A percentile compares a stretch with the other conserved stretches of the same genome.
Evolutionary conservation across 2,797 vertebrate genomes (phyloP).

Genomic region (Leptodactylus fallax): DNA sequence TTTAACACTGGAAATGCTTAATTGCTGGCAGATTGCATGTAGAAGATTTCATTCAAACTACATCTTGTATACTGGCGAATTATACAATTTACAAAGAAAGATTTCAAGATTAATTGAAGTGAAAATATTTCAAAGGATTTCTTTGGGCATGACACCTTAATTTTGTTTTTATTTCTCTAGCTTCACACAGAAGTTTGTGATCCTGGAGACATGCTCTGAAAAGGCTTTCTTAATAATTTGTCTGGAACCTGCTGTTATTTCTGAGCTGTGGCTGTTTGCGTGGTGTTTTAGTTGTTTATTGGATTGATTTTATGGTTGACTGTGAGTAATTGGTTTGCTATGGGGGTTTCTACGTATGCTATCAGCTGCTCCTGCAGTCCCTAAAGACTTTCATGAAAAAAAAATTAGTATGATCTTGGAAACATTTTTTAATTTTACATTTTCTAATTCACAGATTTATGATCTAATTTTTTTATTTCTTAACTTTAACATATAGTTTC

Average conservation of each 20-base stretch:
- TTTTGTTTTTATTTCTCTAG: constrained; percentile 30
- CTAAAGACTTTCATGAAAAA: constrained; percentile 24
- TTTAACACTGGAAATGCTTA: neutral
- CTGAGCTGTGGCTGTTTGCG: constrained; percentile 32
- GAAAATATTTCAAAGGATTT: neutral
- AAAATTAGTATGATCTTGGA: neutral
- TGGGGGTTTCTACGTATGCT: constrained; percentile 45
- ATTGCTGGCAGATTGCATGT: neutral
- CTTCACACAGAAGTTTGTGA: constrained; percentile 7
- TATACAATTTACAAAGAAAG: neutral
- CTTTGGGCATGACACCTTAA: constrained; percentile 26
- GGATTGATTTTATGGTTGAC: constrained; percentile 57
- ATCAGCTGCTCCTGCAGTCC: constrained; percentile 44
- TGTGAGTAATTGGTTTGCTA: constrained; percentile 49
- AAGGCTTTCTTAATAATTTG: constrained; percentile 45
- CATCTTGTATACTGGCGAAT: neutral
- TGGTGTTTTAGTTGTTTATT: constrained; percentile 48
- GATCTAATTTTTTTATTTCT: neutral
- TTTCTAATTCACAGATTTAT: neutral
- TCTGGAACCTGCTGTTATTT: constrained; percentile 47
- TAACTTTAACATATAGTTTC: neutral
- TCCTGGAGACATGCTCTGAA: constrained; percentile 12
- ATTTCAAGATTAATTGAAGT: neutral
- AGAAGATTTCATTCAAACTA: neutral
- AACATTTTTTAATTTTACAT: constrained; percentile 25